These are phyloP conservation scores for Nyctibius bracteatus DNA, from an alignment of 2,113 vertebrate species.

Conservation along the genomic window DNA sequence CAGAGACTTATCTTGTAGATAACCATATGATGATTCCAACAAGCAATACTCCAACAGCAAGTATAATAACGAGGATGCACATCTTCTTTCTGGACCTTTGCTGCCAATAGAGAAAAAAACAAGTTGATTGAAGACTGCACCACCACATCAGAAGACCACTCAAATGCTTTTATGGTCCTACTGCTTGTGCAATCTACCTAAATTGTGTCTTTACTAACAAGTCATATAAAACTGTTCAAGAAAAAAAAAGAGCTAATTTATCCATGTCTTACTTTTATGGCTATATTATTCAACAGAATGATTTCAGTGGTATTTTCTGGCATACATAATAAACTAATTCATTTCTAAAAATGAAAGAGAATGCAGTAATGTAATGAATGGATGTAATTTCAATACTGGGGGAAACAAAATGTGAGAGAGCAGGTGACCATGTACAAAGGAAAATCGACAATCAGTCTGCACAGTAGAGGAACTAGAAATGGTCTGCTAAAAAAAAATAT, in stretches of 20 bases:
- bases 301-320: background rate
- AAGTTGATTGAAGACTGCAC: background rate
- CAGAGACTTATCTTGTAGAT: background rate
- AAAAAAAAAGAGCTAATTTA: background rate
- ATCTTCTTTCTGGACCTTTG: conserved; percentile 93
- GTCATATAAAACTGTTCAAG: background rate
- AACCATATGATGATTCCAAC: conserved; percentile 83
- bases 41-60: conserved; percentile 72
- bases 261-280: background rate
- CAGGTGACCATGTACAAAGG: background rate
- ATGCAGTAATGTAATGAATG: background rate
- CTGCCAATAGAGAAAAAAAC: conserved; percentile 61
- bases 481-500: background rate
- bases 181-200: background rate
- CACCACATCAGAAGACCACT: background rate
- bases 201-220: background rate
- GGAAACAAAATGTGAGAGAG: background rate
- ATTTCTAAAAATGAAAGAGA: no score
- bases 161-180: background rate
- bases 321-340: background rate
- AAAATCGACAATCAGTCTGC: background rate
- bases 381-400: background rate
- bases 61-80: conserved; percentile 83
- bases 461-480: background rate
- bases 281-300: background rate